phyloP scores from a whole-genome alignment of 2,797 vertebrate species.

The Nasua narica region DNA sequence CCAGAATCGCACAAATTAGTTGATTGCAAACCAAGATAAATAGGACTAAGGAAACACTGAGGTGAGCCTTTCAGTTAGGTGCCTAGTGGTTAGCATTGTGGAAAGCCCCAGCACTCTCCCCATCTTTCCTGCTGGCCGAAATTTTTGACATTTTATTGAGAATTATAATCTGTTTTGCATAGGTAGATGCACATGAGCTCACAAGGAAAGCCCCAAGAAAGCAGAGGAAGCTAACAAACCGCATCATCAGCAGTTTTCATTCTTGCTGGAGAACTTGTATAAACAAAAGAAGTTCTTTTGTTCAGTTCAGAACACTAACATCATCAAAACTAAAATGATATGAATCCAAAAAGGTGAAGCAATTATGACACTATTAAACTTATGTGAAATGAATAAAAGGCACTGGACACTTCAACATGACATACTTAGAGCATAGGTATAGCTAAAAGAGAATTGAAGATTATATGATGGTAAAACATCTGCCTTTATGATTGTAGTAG shows the following conservation, averaged over 20 bases:
- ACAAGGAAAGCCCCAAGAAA: background rate
- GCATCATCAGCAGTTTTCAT: background rate
- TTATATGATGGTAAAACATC: background rate
- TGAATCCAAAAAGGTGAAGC: background rate
- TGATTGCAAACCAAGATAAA: background rate
- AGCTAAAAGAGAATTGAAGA: background rate
- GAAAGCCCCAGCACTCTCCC: background rate
- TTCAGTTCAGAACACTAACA: background rate
- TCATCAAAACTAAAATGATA: constrained; percentile 18
- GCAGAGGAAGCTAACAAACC: background rate
- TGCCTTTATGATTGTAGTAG: background rate
- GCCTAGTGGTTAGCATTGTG: background rate
- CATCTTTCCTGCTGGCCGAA: background rate
- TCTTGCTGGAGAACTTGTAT: background rate
- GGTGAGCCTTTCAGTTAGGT: background rate
- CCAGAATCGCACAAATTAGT: background rate
- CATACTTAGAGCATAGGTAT: background rate
- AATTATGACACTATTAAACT: background rate
- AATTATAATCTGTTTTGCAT: background rate
- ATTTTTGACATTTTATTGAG: background rate
- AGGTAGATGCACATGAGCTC: background rate
- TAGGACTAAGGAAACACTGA: background rate
- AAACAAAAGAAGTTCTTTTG: constrained; percentile 1
- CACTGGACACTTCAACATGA: background rate
- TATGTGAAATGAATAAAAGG: background rate